Percentiles rank a stretch among this genome's conserved stretches.
These are phyloP conservation scores for Aporophyla lueneburgensis DNA, from an alignment of 2,888 invertebrate genomes.

Conservation along the genomic window DNA sequence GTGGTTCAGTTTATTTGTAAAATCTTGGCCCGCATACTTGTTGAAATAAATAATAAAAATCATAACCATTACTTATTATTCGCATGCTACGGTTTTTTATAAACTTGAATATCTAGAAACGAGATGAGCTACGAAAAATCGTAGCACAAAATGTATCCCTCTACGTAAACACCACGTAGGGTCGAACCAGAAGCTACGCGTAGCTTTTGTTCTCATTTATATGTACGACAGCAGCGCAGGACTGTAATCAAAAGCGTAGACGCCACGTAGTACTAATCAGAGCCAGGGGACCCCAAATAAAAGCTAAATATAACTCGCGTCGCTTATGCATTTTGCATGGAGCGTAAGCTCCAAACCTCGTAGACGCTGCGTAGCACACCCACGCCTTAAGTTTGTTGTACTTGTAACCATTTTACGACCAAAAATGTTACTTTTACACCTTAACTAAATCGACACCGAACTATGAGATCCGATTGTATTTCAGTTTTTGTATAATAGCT, in stretches of 20 bases:
- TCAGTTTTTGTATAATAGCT: background rate
- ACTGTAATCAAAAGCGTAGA: slow-evolving; percentile 5
- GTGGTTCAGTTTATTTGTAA: background rate
- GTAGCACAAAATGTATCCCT: slow-evolving; percentile 10
- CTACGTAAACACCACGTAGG: background rate
- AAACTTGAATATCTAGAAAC: slow-evolving; percentile 1
- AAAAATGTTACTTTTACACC: background rate
- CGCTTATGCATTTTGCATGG: background rate
- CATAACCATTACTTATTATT: slow-evolving; percentile 5
- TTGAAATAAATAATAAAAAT: background rate
- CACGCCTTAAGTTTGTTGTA: background rate
- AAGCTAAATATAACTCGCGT: background rate
- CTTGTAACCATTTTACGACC: background rate
- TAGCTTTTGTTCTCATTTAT: slow-evolving; percentile 3
- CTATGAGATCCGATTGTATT: background rate
- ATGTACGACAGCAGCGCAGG: background rate
- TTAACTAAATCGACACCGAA: background rate
- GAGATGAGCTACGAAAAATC: background rate
- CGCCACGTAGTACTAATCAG: background rate
- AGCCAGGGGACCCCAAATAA: background rate
- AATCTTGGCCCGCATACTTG: background rate
- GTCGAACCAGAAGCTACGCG: background rate
- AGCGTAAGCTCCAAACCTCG: slow-evolving; percentile 4
- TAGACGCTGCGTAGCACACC: slow-evolving; percentile 28
- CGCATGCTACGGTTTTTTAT: slow-evolving; percentile 1